phyloP scores from a whole-genome alignment of 2,797 vertebrate species.

The Tinamus major region DNA sequence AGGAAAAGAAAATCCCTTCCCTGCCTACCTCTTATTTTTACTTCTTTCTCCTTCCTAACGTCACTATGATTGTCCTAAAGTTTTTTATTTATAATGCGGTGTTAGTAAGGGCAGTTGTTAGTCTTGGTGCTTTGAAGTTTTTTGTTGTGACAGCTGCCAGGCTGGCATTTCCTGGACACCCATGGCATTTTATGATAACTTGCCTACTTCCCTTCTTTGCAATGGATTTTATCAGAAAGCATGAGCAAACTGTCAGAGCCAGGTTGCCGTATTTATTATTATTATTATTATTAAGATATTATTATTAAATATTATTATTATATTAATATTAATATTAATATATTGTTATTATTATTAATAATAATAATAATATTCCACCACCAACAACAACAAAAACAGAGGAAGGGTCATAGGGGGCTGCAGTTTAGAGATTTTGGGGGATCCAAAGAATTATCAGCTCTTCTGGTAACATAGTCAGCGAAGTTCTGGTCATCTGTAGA shows the following conservation, averaged over 20 bases:
- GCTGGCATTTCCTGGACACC: slow-evolving; percentile 78
- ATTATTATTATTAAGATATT: no score
- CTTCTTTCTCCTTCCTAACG: neutral
- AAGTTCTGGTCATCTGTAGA: neutral
- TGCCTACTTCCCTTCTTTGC: slow-evolving; percentile 72
- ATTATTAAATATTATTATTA: no score
- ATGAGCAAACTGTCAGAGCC: slow-evolving; percentile 33
- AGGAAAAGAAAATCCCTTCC: neutral
- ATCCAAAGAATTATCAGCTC: slow-evolving; percentile 48
- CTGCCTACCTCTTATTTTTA: neutral
- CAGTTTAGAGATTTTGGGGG: neutral
- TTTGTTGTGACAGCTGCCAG: slow-evolving; percentile 79
- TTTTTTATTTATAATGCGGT: slow-evolving; percentile 71
- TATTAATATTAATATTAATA: no score
- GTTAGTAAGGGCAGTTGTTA: slow-evolving; percentile 60
- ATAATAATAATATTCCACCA: no score
- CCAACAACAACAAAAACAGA: slow-evolving; percentile 24
- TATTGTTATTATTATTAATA: no score
- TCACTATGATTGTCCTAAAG: slow-evolving; percentile 64
- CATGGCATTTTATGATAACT: slow-evolving; percentile 74
- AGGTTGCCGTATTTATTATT: slow-evolving; percentile 6
- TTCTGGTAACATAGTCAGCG: slow-evolving; percentile 16
- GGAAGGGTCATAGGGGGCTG: neutral
- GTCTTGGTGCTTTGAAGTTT: no score
- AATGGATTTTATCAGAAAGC: slow-evolving; percentile 69